Evolutionary conservation across 1,140 invertebrate species (phyloP).

Genomic region (Drosophila quadrilineata): DNA sequence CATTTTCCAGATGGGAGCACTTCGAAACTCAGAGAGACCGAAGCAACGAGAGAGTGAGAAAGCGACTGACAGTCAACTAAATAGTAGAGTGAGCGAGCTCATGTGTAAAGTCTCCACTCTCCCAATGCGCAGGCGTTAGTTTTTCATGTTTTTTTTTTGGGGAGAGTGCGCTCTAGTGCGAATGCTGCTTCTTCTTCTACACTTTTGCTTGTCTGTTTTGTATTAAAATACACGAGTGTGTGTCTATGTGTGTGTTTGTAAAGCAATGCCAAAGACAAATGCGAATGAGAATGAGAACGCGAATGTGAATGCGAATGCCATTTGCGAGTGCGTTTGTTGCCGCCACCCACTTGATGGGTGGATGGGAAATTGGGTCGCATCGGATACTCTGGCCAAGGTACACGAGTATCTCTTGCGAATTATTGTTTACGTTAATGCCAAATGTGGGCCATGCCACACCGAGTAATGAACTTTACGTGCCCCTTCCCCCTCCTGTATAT

Average conservation of each 20-base stretch:
- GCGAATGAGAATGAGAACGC: no score
- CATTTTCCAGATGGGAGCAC: slow-evolving; percentile 25
- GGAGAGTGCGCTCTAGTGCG: slow-evolving; percentile 26
- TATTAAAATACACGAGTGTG: no score
- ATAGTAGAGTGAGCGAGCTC: background rate
- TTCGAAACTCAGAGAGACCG: slow-evolving; percentile 3
- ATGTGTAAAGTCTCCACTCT: slow-evolving; percentile 49
- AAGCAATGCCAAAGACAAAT: slow-evolving; percentile 47
- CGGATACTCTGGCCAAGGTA: slow-evolving; percentile 9
- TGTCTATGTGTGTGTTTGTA: slow-evolving; percentile 12
- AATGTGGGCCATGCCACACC: slow-evolving; percentile 38
- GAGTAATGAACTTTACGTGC: slow-evolving; percentile 53
- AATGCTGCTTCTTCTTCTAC: slow-evolving; percentile 9
- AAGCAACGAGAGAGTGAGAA: background rate
- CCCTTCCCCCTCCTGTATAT: background rate
- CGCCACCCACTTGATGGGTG: background rate
- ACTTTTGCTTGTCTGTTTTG: slow-evolving; percentile 37
- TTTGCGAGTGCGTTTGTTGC: slow-evolving; percentile 7
- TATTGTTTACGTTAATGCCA: slow-evolving; percentile 61
- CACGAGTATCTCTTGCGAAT: slow-evolving; percentile 41
- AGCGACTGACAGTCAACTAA: background rate
- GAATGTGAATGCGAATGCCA: no score
- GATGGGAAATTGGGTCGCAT: slow-evolving; percentile 19
- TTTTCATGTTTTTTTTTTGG: slow-evolving; percentile 38
- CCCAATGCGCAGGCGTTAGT: slow-evolving; percentile 39